These are phyloP conservation scores for Hypsopygia costalis DNA, from an alignment of 2,888 invertebrate species.

Conservation along the genomic window DNA sequence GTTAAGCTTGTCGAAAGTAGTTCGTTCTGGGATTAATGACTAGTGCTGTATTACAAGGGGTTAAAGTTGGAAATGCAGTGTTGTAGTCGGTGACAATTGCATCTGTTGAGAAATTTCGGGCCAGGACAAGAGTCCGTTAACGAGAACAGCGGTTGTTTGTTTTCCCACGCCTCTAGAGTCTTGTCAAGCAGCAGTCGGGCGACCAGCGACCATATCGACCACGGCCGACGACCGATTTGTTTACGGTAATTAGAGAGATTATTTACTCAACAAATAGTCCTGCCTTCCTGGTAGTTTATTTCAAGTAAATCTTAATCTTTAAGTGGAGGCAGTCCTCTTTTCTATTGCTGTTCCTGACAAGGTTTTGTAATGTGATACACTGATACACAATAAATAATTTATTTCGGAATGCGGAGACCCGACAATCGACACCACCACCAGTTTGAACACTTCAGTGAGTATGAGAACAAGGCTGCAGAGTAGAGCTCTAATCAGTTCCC, in stretches of 20 bases:
- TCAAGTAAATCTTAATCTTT: background rate
- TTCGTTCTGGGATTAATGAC: slow-evolving; percentile 16
- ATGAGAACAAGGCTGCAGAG: no score
- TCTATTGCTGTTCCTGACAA: no score
- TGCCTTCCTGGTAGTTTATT: background rate
- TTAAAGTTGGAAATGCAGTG: slow-evolving; percentile 28
- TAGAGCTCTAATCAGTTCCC: no score
- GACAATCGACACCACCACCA: no score
- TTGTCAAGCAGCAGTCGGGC: slow-evolving; percentile 40
- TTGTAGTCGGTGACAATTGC: slow-evolving; percentile 34
- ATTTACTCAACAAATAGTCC: slow-evolving; percentile 3
- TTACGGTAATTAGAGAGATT: slow-evolving; percentile 24
- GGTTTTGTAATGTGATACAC: no score
- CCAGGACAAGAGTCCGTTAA: slow-evolving; percentile 54
- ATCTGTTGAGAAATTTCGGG: slow-evolving; percentile 34
- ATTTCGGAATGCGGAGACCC: no score
- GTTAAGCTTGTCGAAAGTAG: slow-evolving; percentile 14
- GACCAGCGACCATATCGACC: slow-evolving; percentile 33
- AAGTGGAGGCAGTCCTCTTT: no score
- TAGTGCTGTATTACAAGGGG: slow-evolving; percentile 20
- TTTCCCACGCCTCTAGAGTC: slow-evolving; percentile 63
- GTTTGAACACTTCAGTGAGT: no score
- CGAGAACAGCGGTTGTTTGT: slow-evolving; percentile 60
- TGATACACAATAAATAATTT: no score
- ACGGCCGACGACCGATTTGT: slow-evolving; percentile 31